Evolutionary conservation across 2,113 vertebrate genomes (phyloP), one percentile per base, ranked within the genome.

Genomic region (Irena cyanogastra): DNA sequence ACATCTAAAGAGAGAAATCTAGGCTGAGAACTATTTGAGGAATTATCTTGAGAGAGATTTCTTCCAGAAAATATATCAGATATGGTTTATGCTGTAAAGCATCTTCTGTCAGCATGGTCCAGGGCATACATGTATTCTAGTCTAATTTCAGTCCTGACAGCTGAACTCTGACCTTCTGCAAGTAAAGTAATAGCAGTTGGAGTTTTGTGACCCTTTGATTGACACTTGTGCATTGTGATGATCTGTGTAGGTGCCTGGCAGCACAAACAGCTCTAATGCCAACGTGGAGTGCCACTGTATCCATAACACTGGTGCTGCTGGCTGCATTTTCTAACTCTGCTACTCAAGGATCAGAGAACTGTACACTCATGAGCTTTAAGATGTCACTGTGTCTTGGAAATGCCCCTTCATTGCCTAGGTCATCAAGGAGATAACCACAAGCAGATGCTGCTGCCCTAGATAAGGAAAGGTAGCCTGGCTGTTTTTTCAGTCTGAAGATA

Each of bases 1-100:
- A 94, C 92, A 93, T 93, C 69, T 96, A 82, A 92, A 96, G 44
- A 78, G 52, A 92, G 83, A 96, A 95, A 94, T 90, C 44, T 87
- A 96, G 80, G 69, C 65, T 92, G 69, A 71, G n/a, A 89, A 94
- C 69, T 94, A 42, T 92, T 91, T 95, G 77, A 94, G 28, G 64
- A 94, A 90, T 89, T 90, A 90, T 78, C 86, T 28, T 81, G 76
- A 87, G 94, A 88, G 60, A 93, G 6, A 78, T 60, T 92, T 90
- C 69, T 92, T 86, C 57, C 49, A 27, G 5, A 86, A 95, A 95
- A 93, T 80, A 11, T 37, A 81, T 63, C 50, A 83, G 47, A 47
- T 22, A 35, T 44, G 35, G 33, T 66, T 89, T 72, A 84, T 6
- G 3, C 49, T 84, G 42, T 37, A 71, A 94, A 89, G 19, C 35